Evolutionary conservation across 1,140 invertebrate genomes (phyloP), one percentile per base, ranked within the genome.

Genomic region (Patella vulgata): DNA sequence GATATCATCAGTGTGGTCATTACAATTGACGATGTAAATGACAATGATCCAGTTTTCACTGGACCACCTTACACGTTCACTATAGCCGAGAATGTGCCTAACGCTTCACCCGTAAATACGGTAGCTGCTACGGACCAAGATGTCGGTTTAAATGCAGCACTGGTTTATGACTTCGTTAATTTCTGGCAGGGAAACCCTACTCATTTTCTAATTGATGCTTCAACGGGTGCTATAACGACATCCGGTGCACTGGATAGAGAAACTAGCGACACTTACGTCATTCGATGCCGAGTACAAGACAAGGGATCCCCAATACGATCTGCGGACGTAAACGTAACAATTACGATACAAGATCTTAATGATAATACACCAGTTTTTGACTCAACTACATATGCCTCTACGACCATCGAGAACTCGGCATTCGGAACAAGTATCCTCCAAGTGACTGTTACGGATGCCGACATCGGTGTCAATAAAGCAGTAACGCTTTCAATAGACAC

Each of bases 51-150:
- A 2, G 27, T 25, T 1, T 82, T 77, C 51, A 60, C 59, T n/a
- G 48, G 74, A 44, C 30, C 55, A 5, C 46, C 60, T 8, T 77
- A 75, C 52, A 48, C 42, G 17, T 74, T 78, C 48, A 33, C 57
- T 17, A 87, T 96, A 8, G 46, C 52, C 9, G 95, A 97, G 85
- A 91, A 90, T 28, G 89, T 89, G 0, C 68, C 80, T 0, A 78
- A 89, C 3, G 94, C 93, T 0, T 89, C 91, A 3, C 87, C 88
- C 70, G 89, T 97, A 0, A 84, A 91, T 3, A 88, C 89, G 17
- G 93, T 97, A 0, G 89, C 91, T 78, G 95, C 95, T 0, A 84
- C 92, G 0, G 96, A 98, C 77, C 93, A 92, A 82, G 95, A 98
- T 81, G 87, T 89, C 0, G 94, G 92, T 1, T 88, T 89, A 0